Percentiles rank a stretch among this genome's conserved stretches.
phyloP scores from a whole-genome alignment of 1,140 invertebrate species.

The Conus betulinus region DNA sequence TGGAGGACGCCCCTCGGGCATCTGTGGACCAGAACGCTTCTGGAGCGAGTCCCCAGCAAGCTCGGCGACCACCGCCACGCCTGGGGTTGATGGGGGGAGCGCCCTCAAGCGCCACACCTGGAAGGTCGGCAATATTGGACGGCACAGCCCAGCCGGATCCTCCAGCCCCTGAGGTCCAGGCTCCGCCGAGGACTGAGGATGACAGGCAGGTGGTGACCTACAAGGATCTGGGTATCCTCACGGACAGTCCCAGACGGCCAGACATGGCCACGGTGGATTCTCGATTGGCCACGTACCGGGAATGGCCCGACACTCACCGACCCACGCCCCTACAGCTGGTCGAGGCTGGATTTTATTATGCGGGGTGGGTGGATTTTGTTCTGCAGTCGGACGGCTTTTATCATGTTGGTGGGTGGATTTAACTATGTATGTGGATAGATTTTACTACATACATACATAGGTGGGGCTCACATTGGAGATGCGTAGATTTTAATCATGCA shows the following conservation, averaged over 20 bases:
- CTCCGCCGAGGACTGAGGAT: slow-evolving; percentile 75
- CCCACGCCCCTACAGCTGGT: slow-evolving; percentile 88
- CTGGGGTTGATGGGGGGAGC: neutral
- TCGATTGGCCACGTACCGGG: slow-evolving; percentile 83
- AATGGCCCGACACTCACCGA: slow-evolving; percentile 70
- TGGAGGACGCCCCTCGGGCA: neutral
- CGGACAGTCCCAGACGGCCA: slow-evolving; percentile 34
- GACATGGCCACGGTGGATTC: slow-evolving; percentile 79
- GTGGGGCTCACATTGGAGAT: no score
- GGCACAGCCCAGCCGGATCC: slow-evolving; percentile 10
- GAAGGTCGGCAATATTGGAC: neutral
- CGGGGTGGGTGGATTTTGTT: slow-evolving; percentile 78
- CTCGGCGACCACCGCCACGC: neutral
- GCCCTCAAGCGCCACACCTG: neutral
- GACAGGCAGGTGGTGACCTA: slow-evolving; percentile 85
- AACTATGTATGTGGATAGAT: no score
- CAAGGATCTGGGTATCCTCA: no score
- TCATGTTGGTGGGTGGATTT: no score
- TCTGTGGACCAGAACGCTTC: neutral
- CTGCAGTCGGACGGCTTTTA: no score
- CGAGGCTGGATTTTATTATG: slow-evolving; percentile 93
- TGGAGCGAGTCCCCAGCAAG: neutral
- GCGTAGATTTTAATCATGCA: no score
- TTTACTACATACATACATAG: no score
- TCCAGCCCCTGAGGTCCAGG: no score